Evolutionary conservation across 2,113 vertebrate genomes (phyloP).

Genomic region (Scortum barcoo): DNA sequence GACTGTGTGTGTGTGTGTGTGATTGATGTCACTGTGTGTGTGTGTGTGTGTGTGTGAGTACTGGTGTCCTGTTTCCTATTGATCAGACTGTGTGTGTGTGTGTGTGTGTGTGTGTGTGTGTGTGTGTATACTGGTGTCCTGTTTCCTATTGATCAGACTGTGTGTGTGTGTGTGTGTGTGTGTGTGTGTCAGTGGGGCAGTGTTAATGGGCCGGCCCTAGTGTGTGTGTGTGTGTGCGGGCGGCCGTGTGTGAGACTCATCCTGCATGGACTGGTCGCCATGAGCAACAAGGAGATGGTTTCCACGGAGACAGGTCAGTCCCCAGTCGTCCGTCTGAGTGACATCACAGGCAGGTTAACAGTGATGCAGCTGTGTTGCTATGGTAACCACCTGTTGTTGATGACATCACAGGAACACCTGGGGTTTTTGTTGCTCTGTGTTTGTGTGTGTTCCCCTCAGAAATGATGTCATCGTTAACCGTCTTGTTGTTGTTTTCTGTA

Average conservation of each 20-base stretch:
- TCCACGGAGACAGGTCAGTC: slow-evolving; percentile 87
- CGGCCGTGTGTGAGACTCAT: slow-evolving; percentile 68
- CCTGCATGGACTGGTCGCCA: slow-evolving; percentile 81
- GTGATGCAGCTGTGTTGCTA: slow-evolving; percentile 27
- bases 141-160: no score
- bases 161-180: no score
- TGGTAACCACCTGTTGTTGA: slow-evolving; percentile 17
- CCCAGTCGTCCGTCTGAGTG: not conserved
- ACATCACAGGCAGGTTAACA: no score
- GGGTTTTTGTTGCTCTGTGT: not conserved
- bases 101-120: no score
- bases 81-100: no score
- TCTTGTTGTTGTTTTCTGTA: no score
- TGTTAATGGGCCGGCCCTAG: no score
- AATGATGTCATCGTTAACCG: no score
- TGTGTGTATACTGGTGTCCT: no score
- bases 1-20: no score
- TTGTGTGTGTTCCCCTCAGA: not conserved
- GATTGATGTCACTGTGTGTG: not conserved
- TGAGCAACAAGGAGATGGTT: slow-evolving; percentile 90
- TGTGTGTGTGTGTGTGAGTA: slow-evolving; percentile 36
- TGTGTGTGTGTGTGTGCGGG: no score
- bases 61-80: no score
- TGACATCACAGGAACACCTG: not conserved
- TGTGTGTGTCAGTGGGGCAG: slow-evolving; percentile 55